phyloP scores from a whole-genome alignment of 2,113 vertebrate genomes.

The Cricetomys ansorgei region DNA sequence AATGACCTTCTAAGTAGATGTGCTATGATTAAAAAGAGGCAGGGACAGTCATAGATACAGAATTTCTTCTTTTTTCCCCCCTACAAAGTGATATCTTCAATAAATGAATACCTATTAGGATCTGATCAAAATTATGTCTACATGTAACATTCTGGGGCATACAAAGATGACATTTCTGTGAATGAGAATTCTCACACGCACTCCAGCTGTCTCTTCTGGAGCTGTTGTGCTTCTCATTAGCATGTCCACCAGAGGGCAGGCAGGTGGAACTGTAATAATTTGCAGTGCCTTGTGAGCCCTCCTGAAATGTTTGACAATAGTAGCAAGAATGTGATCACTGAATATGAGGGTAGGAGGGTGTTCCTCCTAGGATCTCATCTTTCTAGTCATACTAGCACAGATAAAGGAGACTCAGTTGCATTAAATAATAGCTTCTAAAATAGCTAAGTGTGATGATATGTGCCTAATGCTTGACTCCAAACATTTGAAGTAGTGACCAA shows the following conservation, averaged over 20 bases:
- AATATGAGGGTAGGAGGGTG: background rate
- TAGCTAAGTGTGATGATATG: background rate
- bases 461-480: background rate
- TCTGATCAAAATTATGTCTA: slow-evolving; percentile 43
- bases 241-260: slow-evolving; percentile 72
- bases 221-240: slow-evolving; percentile 50
- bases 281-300: background rate
- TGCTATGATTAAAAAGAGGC: background rate
- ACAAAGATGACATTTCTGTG: slow-evolving; percentile 1
- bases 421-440: background rate
- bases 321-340: slow-evolving; percentile 33
- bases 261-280: slow-evolving; percentile 57
- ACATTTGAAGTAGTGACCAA: background rate
- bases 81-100: background rate
- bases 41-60: background rate
- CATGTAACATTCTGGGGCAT: background rate
- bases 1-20: background rate
- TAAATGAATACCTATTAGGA: slow-evolving; percentile 30
- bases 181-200: background rate
- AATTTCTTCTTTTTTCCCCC: background rate
- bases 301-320: background rate
- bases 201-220: slow-evolving; percentile 17
- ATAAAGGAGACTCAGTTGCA: background rate
- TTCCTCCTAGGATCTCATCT: background rate
- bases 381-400: background rate